Evolutionary conservation across 1,140 invertebrate genomes (phyloP).

Genomic region (Drosophila bifasciata): DNA sequence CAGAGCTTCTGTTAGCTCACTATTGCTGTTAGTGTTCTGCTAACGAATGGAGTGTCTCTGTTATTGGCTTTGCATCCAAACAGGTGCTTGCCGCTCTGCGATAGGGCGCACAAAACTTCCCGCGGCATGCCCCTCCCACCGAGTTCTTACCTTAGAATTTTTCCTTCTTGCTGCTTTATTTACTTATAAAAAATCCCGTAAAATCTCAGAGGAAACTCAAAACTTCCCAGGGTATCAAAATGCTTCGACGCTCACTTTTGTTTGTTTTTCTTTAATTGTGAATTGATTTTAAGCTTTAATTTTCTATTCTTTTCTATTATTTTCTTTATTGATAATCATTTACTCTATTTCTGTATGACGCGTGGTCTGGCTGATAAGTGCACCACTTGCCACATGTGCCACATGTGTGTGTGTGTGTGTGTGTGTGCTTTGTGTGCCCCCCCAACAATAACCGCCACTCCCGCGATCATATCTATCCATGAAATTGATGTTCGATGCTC

Average conservation of each 20-base stretch:
- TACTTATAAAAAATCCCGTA: too few species aligned
- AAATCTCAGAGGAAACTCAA: too few species aligned
- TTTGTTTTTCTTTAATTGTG: slow-evolving; percentile 28
- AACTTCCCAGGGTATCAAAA: background rate
- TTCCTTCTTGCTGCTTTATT: too few species aligned
- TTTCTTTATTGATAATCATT: slow-evolving; percentile 27
- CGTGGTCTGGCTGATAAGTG: slow-evolving; percentile 41
- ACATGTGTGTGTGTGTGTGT: slow-evolving; percentile 13
- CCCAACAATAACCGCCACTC: slow-evolving; percentile 6
- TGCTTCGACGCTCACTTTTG: background rate
- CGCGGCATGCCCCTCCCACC: too few species aligned
- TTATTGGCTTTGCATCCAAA: too few species aligned
- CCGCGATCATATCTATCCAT: slow-evolving; percentile 33
- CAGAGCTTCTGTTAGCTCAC: background rate
- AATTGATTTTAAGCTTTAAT: slow-evolving; percentile 65
- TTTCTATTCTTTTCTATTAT: slow-evolving; percentile 9
- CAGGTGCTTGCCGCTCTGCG: too few species aligned
- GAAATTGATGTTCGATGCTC: slow-evolving; percentile 45
- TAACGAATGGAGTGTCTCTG: too few species aligned
- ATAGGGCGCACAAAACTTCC: too few species aligned
- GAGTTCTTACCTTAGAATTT: too few species aligned
- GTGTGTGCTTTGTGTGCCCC: too few species aligned
- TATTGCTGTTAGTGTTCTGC: too few species aligned
- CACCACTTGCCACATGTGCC: slow-evolving; percentile 35
- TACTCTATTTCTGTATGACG: background rate